Conservation (phyloP, 2,797 vertebrate genomes). For the Coracias cyanogaster region DNA sequence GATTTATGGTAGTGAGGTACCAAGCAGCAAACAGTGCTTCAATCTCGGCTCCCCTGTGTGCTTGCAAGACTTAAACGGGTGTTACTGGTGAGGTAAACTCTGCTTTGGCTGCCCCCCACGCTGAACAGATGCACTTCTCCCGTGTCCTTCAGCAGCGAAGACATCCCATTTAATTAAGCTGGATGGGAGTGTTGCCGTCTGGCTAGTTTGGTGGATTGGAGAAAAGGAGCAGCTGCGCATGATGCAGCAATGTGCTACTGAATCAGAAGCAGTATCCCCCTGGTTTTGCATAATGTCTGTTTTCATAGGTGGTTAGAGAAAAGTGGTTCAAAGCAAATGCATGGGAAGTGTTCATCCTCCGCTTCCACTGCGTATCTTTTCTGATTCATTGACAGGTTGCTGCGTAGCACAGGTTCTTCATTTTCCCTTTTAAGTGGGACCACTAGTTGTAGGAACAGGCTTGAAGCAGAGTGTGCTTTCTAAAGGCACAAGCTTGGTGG, state of each 20-base stretch:
- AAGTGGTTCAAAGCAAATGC: neutral
- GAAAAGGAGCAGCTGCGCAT: fast-evolving
- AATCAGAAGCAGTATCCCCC: neutral
- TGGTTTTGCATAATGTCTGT: neutral
- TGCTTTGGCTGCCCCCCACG: neutral
- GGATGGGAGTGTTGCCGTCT: neutral
- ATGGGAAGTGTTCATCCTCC: fast-evolving
- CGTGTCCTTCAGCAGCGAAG: neutral
- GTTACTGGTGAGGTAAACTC: neutral
- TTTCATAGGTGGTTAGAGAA: neutral
- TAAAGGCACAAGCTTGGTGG: neutral
- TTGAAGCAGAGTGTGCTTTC: neutral
- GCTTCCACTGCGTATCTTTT: neutral
- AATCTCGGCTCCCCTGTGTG: neutral
- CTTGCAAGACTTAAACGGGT: neutral
- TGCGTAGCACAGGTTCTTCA: neutral
- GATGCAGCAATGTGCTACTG: neutral
- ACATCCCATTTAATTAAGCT: neutral
- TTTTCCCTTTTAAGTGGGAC: neutral
- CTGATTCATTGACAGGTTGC: neutral
- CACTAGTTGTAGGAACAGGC: neutral
- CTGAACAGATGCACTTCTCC: neutral
- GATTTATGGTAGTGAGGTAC: neutral
- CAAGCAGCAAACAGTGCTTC: neutral
- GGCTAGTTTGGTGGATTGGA: neutral